A percentile compares a stretch with the other conserved stretches of the same genome.
Conservation (phyloP, 2,888 invertebrate species). For the Catocala fraxini region DNA sequence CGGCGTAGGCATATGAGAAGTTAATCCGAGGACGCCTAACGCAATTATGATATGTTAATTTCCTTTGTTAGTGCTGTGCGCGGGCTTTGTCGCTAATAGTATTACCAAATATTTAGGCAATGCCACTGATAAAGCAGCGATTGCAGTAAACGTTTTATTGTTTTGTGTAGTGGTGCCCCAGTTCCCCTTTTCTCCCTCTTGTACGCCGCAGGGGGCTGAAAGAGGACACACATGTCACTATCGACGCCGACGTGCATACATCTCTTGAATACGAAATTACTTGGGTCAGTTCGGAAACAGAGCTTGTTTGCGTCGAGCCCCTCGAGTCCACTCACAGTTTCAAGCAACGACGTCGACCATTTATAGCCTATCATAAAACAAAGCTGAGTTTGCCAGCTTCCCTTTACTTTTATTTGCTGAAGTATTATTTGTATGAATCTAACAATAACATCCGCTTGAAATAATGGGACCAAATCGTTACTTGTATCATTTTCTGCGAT, state of each 20-base stretch:
- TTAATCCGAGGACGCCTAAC: slow-evolving; percentile 66
- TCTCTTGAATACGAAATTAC: slow-evolving; percentile 62
- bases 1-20: slow-evolving; percentile 62
- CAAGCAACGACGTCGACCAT: slow-evolving; percentile 32
- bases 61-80: slow-evolving; percentile 57
- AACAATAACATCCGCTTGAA: slow-evolving; percentile 12
- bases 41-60: slow-evolving; percentile 71
- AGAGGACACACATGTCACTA: slow-evolving; percentile 51
- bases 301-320: slow-evolving; percentile 47
- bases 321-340: slow-evolving; percentile 39
- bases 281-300: slow-evolving; percentile 51
- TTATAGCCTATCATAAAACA: slow-evolving; percentile 37
- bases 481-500: not conserved
- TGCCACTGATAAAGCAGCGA: slow-evolving; percentile 24
- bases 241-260: slow-evolving; percentile 43
- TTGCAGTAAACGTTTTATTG: slow-evolving; percentile 23
- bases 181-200: slow-evolving; percentile 23
- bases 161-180: slow-evolving; percentile 20
- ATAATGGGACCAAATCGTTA: not conserved
- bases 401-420: slow-evolving; percentile 22
- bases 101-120: slow-evolving; percentile 50
- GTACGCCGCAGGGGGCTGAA: slow-evolving; percentile 27
- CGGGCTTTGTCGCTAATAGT: slow-evolving; percentile 40
- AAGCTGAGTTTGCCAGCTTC: slow-evolving; percentile 30
- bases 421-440: slow-evolving; percentile 12